Evolutionary conservation across 2,797 vertebrate species (phyloP), one percentile per base, ranked within the genome.

Genomic region (Sarcophilus harrisii): DNA sequence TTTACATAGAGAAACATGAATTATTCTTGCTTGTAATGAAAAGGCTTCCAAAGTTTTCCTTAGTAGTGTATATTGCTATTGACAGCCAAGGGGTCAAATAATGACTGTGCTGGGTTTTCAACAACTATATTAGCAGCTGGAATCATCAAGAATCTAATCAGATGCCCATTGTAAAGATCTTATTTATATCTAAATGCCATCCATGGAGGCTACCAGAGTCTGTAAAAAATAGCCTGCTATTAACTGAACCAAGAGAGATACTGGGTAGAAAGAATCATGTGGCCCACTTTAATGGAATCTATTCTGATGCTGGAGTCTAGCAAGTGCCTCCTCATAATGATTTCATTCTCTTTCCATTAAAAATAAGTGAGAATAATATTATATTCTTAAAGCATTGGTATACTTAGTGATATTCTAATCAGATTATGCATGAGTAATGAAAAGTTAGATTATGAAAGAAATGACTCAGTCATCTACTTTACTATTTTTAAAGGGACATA

Each of bases 21-120:
- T 94, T 81, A 62, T 59, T 90, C 49, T 91, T 6, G 93, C 62
- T 92, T 96, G 55, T 92, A 28, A 93, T 81, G 45, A 93, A 92
- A 66, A 0, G 8, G 10, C 0, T 58, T 49, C 52, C 11, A 21
- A 92, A 54, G 92, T 73, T 92, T 95, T 60, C 9, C 94, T 92
- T 92, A 29, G 62, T 45, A 73, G 4, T 18, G 18, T 52, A 11
- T 57, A 14, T 29, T 32, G 0, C 5, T 92, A 57, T 16, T 58
- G 6, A 87, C 32, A 93, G 27, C 1, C 93, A 58, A 11, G 90
- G 0, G 52, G 58, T 18, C 90, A 57, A 38, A 92, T 49, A 21
- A 32, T 58, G 57, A 58, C 49, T 93, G 10, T 8, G 27, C 11
- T 95, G 5, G 6, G 54, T 10, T 92, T 94, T 52, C 58, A 0